Conservation (phyloP, 2,113 vertebrate species). For the Nicator chloris region DNA sequence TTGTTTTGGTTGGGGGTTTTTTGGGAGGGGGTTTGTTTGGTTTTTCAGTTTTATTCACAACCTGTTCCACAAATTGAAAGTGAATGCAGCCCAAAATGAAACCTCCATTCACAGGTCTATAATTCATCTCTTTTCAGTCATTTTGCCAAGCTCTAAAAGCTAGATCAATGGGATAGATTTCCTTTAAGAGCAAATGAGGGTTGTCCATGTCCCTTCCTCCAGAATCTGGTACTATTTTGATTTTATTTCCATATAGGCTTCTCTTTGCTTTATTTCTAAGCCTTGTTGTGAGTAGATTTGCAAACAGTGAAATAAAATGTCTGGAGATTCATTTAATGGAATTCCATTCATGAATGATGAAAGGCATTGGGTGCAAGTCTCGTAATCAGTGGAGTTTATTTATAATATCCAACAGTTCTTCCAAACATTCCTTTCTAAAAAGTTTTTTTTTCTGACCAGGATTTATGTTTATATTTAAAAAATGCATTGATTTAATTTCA, state of each 20-base stretch:
- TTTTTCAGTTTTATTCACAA: not conserved
- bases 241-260: not conserved
- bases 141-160: not conserved
- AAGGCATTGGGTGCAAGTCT: not conserved
- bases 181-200: not conserved
- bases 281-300: not conserved
- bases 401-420: not conserved
- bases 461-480: not conserved
- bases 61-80: not conserved
- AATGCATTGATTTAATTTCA: not conserved
- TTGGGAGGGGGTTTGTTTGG: fast-evolving
- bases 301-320: not conserved
- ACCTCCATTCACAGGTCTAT: not conserved
- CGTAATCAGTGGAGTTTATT: not conserved
- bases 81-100: not conserved
- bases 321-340: not conserved
- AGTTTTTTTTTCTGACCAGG: not conserved
- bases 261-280: conserved; percentile 12
- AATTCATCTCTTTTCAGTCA: not conserved
- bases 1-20: not conserved
- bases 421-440: not conserved
- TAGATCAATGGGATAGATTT: not conserved
- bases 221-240: not conserved
- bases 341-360: not conserved
- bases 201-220: not conserved